phyloP scores from a whole-genome alignment of 2,888 invertebrate species.

The Dione juno region DNA sequence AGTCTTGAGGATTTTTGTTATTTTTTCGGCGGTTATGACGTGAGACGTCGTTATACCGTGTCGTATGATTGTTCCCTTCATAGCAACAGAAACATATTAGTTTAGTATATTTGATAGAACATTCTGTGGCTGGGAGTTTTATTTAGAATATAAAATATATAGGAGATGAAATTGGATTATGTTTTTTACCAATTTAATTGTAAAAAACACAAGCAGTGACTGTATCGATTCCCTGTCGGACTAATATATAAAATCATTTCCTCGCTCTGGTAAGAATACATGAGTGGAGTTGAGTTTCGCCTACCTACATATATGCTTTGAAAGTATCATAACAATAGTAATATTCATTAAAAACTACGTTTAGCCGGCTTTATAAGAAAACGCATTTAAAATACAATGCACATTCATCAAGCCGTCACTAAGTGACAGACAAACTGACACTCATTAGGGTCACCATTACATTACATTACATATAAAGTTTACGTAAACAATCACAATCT shows the following conservation, averaged over 20 bases:
- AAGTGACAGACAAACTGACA: constrained; percentile 33
- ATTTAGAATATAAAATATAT: no score
- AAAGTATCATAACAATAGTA: background rate
- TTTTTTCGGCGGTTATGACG: constrained; percentile 39
- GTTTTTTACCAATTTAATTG: no score
- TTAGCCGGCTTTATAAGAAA: constrained; percentile 1
- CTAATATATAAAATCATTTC: no score
- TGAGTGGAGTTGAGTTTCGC: no score
- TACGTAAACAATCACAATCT: constrained; percentile 24
- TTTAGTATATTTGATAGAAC: constrained; percentile 18
- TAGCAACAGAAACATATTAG: constrained; percentile 18
- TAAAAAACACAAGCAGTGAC: no score
- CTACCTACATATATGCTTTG: background rate
- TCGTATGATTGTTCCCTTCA: constrained; percentile 28
- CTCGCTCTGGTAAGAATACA: no score
- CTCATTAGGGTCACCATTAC: constrained; percentile 37
- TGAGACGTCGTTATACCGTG: constrained; percentile 31
- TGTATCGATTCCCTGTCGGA: no score
- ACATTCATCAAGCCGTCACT: constrained; percentile 30
- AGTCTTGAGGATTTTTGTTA: constrained; percentile 40
- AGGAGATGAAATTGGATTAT: no score
- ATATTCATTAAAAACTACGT: background rate
- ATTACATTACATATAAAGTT: constrained; percentile 20
- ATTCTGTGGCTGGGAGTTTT: constrained; percentile 1
- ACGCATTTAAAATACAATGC: constrained; percentile 25